Conservation (phyloP, 1,140 invertebrate species). For the Cydia pomonella region DNA sequence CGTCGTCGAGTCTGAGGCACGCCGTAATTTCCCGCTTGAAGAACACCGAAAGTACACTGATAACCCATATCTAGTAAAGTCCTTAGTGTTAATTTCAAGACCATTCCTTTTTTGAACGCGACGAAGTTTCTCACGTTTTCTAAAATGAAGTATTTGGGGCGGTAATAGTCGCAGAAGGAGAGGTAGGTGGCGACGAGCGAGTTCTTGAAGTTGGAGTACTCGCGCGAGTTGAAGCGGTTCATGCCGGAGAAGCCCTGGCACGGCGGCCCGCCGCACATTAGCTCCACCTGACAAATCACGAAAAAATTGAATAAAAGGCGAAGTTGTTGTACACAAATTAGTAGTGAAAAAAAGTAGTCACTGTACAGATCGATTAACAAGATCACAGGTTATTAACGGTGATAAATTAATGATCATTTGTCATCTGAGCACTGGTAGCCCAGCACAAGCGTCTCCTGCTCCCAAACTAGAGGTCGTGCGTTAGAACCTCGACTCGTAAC, state of each 20-base stretch:
- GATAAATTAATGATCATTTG: no score
- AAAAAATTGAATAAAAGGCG: background rate
- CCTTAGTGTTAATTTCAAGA: constrained; percentile 90
- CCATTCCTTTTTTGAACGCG: constrained; percentile 89
- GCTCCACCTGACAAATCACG: constrained; percentile 70
- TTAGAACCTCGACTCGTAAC: no score
- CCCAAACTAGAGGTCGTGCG: no score
- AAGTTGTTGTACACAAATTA: no score
- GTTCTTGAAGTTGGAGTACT: constrained; percentile 94
- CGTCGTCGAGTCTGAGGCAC: constrained; percentile 91
- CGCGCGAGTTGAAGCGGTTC: constrained; percentile 93
- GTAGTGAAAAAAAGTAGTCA: no score
- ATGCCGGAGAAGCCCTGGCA: constrained; percentile 96
- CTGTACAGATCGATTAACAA: no score
- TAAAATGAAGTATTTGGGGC: constrained; percentile 91
- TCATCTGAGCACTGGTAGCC: no score
- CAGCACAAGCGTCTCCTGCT: no score
- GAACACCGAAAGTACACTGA: constrained; percentile 92
- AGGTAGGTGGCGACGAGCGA: constrained; percentile 92
- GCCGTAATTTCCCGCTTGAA: constrained; percentile 94
- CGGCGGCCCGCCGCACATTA: constrained; percentile 94
- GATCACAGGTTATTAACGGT: no score
- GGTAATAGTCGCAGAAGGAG: constrained; percentile 93
- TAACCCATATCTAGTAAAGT: constrained; percentile 93
- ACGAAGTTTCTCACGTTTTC: constrained; percentile 95